Conservation (phyloP, 2,113 vertebrate genomes). For the Mastomys natalensis region DNA sequence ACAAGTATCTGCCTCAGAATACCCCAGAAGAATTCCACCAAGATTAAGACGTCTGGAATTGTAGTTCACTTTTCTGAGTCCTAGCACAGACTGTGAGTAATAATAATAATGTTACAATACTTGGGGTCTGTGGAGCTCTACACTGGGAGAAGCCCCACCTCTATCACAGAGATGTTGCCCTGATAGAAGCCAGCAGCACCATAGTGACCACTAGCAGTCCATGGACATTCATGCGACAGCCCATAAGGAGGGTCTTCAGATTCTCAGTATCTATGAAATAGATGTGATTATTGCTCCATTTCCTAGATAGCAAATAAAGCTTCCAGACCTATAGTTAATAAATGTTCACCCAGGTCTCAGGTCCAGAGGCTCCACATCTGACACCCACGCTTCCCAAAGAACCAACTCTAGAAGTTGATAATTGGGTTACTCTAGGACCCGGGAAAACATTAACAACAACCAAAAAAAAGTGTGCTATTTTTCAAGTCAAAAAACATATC, state of each 20-base stretch:
- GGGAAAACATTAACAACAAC: not conserved
- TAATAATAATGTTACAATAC: not conserved
- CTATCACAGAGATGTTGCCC: not conserved
- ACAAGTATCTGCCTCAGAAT: not conserved
- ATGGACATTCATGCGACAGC: not conserved
- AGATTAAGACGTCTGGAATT: not conserved
- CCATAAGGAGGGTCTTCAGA: not conserved
- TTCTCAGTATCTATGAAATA: not conserved
- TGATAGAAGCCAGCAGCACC: not conserved
- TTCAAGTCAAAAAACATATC: not conserved
- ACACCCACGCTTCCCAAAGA: not conserved
- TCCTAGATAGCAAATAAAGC: not conserved
- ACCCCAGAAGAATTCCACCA: not conserved
- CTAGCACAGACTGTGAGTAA: not conserved
- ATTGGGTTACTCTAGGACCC: not conserved
- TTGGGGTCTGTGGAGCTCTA: no score
- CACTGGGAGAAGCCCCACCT: not conserved
- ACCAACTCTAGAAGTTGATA: not conserved
- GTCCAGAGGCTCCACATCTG: not conserved
- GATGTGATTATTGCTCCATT: not conserved
- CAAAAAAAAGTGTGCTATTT: not conserved
- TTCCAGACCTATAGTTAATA: not conserved
- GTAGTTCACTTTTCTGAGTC: not conserved
- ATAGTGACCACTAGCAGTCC: no score
- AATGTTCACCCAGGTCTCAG: not conserved